Evolutionary conservation across 2,113 vertebrate genomes (phyloP).

Genomic region (Grammomys surdaster): DNA sequence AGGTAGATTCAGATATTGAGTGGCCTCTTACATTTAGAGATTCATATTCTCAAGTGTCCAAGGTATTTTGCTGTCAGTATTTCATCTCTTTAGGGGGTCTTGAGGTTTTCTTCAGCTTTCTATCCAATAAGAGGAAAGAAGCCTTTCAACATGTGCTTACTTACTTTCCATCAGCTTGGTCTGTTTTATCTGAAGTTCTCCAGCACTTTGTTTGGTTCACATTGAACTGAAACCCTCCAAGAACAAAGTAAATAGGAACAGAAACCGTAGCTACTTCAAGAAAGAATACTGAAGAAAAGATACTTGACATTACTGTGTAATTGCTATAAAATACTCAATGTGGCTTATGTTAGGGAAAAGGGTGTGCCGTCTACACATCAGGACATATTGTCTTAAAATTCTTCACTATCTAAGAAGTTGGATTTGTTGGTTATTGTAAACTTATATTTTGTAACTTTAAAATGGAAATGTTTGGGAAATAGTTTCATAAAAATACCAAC

Average conservation of each 20-base stretch:
- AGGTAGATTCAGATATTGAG: neutral
- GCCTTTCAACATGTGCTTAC: neutral
- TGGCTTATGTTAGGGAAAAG: neutral
- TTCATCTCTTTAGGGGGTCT: neutral
- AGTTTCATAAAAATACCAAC: neutral
- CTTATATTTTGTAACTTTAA: slow-evolving; percentile 38
- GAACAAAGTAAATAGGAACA: neutral
- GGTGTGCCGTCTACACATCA: neutral
- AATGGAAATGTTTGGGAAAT: neutral
- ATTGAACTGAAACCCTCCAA: neutral
- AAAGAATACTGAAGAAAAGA: neutral
- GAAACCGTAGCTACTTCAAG: neutral
- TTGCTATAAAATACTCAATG: neutral
- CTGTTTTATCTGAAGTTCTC: neutral
- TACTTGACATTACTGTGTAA: neutral
- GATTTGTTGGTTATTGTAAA: neutral
- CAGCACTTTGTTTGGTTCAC: too few relatives aligned
- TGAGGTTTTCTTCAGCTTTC: neutral
- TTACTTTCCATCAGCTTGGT: neutral
- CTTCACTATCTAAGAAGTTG: neutral
- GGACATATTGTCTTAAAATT: neutral
- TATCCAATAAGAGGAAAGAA: neutral
- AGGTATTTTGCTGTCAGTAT: neutral
- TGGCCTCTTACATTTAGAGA: neutral
- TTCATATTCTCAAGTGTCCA: neutral